Conservation (phyloP, 2,113 vertebrate genomes). For the Corapipo altera region DNA sequence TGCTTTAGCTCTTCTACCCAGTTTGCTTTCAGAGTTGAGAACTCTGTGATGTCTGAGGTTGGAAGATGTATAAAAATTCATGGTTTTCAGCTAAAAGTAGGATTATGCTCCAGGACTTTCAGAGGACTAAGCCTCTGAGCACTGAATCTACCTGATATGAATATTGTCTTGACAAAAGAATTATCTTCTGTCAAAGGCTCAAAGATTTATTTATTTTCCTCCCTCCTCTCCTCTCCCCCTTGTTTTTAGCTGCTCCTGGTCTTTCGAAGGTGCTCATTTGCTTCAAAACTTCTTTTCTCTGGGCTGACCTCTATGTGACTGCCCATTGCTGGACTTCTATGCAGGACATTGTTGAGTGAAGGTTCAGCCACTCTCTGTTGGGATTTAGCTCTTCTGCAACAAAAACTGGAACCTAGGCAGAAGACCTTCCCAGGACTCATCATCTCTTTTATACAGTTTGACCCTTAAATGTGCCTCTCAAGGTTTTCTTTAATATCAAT, state of each 20-base stretch:
- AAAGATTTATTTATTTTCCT: neutral
- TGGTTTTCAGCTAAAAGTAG: neutral
- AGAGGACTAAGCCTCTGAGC: neutral
- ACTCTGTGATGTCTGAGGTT: neutral
- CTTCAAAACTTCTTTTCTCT: neutral
- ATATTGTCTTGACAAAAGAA: neutral
- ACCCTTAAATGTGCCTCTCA: neutral
- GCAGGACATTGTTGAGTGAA: rapidly evolving
- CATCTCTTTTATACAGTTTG: neutral
- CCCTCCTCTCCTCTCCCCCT: neutral
- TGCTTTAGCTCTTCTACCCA: neutral
- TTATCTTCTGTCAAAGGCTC: neutral
- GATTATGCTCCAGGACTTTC: neutral
- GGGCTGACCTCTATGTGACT: neutral
- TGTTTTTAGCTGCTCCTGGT: neutral
- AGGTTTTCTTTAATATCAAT: neutral
- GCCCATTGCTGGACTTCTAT: neutral
- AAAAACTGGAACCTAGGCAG: neutral
- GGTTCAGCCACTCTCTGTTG: neutral
- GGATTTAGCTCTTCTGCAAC: neutral
- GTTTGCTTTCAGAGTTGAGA: neutral
- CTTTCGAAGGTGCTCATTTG: neutral
- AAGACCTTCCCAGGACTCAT: neutral
- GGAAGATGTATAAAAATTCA: neutral
- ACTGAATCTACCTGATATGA: neutral